Conservation (phyloP, 2,113 vertebrate species). For the Misgurnus anguillicaudatus region DNA sequence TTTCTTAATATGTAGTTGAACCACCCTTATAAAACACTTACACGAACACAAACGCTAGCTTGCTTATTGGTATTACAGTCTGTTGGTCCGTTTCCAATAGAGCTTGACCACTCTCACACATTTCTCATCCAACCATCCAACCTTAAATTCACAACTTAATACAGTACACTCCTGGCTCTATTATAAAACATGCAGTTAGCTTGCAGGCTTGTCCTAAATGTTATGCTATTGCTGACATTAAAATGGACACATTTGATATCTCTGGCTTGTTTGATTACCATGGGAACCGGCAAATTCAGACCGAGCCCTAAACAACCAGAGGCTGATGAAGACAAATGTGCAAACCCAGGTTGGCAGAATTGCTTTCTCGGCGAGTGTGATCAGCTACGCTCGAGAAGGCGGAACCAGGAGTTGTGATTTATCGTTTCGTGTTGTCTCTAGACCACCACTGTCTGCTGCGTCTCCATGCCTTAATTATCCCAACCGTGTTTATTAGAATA, state of each 20-base stretch:
- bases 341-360: slow-evolving; percentile 80
- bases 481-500: slow-evolving; percentile 76
- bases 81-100: neutral
- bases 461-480: slow-evolving; percentile 77
- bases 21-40: neutral
- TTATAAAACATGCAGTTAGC: slow-evolving; percentile 33
- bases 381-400: slow-evolving; percentile 74
- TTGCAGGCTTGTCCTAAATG: slow-evolving; percentile 44
- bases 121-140: neutral
- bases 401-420: slow-evolving; percentile 78
- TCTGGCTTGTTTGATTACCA: slow-evolving; percentile 71
- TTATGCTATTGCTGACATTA: slow-evolving; percentile 50
- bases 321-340: slow-evolving; percentile 83
- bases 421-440: slow-evolving; percentile 75
- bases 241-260: slow-evolving; percentile 57
- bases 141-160: slow-evolving; percentile 4
- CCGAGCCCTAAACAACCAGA: slow-evolving; percentile 71
- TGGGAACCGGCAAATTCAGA: slow-evolving; percentile 67
- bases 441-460: slow-evolving; percentile 77
- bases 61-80: neutral
- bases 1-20: too few relatives aligned
- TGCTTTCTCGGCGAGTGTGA: slow-evolving; percentile 79
- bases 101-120: neutral
- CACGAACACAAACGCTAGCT: neutral
- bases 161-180: neutral